Percentiles rank a stretch among this genome's conserved stretches.
These are phyloP conservation scores for Rotaria socialis DNA, from an alignment of 2,888 invertebrate genomes.

Conservation along the genomic window DNA sequence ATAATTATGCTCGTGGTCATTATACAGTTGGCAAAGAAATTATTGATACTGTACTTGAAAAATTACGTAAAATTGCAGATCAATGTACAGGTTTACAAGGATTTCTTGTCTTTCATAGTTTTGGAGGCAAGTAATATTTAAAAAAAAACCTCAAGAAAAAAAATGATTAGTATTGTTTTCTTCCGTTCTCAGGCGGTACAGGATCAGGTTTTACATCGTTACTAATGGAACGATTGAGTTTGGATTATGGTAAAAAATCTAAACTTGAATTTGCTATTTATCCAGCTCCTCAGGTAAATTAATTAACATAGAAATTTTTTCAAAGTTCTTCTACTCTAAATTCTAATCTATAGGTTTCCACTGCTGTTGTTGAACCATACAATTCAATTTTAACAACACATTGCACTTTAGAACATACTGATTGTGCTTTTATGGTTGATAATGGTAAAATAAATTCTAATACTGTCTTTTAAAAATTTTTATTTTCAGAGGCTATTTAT, in stretches of 20 bases:
- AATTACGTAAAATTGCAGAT: slow-evolving; percentile 46
- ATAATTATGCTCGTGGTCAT: slow-evolving; percentile 48
- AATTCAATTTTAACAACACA: slow-evolving; percentile 48
- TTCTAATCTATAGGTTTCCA: slow-evolving; percentile 40
- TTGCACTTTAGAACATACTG: slow-evolving; percentile 71
- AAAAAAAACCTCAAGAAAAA: neutral
- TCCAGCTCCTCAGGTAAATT: slow-evolving; percentile 46
- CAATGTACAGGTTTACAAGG: slow-evolving; percentile 48
- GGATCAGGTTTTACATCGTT: slow-evolving; percentile 48
- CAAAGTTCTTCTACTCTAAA: neutral
- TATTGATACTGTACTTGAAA: slow-evolving; percentile 47
- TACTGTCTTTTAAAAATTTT: neutral
- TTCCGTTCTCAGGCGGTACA: slow-evolving; percentile 46
- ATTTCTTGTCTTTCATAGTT: slow-evolving; percentile 48
- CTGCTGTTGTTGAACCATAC: slow-evolving; percentile 48
- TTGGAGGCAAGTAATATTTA: slow-evolving; percentile 45
- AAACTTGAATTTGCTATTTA: slow-evolving; percentile 47
- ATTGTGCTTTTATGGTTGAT: slow-evolving; percentile 67
- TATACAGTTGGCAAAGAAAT: slow-evolving; percentile 48
- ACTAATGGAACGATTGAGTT: slow-evolving; percentile 47
- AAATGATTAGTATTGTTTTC: too few species aligned
- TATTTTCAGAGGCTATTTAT: slow-evolving; percentile 40
- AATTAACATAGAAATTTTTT: neutral
- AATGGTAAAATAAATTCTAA: slow-evolving; percentile 46
- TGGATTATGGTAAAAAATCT: slow-evolving; percentile 47